Evolutionary conservation across 2,888 invertebrate genomes (phyloP).

Genomic region (Andricus quercusramuli): DNA sequence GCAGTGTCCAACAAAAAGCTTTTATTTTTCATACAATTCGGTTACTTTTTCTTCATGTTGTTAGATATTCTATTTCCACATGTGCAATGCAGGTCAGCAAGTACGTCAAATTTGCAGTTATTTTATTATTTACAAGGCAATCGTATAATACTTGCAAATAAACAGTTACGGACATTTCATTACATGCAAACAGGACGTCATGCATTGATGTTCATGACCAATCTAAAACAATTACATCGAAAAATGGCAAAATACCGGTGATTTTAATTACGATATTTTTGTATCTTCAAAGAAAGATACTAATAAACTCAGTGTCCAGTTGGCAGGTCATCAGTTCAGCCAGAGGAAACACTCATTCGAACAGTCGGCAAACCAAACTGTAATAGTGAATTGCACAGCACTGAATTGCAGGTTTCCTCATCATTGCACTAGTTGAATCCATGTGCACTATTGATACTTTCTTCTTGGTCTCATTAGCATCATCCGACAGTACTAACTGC

Average conservation of each 20-base stretch:
- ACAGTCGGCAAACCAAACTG: constrained; percentile 26
- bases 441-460: too few relatives aligned
- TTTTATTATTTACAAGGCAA: constrained; percentile 20
- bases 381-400: constrained; percentile 50
- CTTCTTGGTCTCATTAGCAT: constrained; percentile 15
- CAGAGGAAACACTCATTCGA: constrained; percentile 4
- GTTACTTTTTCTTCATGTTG: neutral
- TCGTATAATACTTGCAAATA: constrained; percentile 47
- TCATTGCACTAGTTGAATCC: constrained; percentile 27
- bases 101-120: constrained; percentile 33
- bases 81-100: constrained; percentile 53
- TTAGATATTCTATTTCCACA: constrained; percentile 47
- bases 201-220: constrained; percentile 50
- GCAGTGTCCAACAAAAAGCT: constrained; percentile 51
- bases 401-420: constrained; percentile 44
- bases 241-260: neutral
- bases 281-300: too few relatives aligned
- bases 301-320: too few relatives aligned
- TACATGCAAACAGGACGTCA: constrained; percentile 45
- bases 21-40: neutral
- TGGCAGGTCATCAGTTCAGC: constrained; percentile 4
- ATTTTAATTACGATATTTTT: too few relatives aligned
- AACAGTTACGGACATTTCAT: constrained; percentile 41
- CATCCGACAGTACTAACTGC: neutral
- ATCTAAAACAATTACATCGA: constrained; percentile 44